Evolutionary conservation across 2,888 invertebrate species (phyloP).

Genomic region (Caenorhabditis drosophilae): DNA sequence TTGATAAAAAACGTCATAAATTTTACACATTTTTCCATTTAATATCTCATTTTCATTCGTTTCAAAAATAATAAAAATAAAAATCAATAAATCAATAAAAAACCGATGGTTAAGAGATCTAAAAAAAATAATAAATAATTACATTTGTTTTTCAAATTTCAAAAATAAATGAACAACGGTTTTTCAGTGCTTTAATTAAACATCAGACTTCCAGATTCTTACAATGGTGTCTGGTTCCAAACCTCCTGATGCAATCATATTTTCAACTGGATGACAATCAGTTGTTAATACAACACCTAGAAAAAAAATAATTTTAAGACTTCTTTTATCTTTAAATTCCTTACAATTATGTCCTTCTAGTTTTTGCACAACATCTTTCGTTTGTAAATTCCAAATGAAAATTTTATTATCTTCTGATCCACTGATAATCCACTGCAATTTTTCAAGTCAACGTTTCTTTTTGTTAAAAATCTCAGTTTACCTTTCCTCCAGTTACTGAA

Average conservation of each 20-base stretch:
- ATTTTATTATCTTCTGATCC: slow-evolving; percentile 99
- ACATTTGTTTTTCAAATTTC: too few species aligned
- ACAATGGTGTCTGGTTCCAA: slow-evolving; percentile 98
- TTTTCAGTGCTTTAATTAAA: slow-evolving; percentile 46
- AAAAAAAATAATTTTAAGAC: slow-evolving; percentile 4
- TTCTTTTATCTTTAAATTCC: background rate
- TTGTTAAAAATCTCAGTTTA: slow-evolving; percentile 69
- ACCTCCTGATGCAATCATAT: slow-evolving; percentile 97
- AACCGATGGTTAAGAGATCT: background rate
- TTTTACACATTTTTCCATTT: too few species aligned
- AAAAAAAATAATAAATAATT: slow-evolving; percentile 1
- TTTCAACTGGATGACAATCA: slow-evolving; percentile 97
- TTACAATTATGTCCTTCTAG: slow-evolving; percentile 91
- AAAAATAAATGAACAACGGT: too few species aligned
- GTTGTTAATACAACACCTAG: slow-evolving; percentile 90
- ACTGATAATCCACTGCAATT: slow-evolving; percentile 93
- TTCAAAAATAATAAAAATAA: background rate
- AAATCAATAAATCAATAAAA: background rate
- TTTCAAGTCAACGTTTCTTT: background rate
- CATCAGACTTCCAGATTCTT: slow-evolving; percentile 94
- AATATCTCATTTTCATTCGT: too few species aligned
- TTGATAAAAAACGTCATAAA: too few species aligned
- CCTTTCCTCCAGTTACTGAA: slow-evolving; percentile 99
- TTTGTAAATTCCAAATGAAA: slow-evolving; percentile 99
- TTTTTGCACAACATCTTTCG: slow-evolving; percentile 98